Evolutionary conservation across 2,797 vertebrate genomes (phyloP), one percentile per base, ranked within the genome.

Genomic region (Schizopygopsis malacanthus): DNA sequence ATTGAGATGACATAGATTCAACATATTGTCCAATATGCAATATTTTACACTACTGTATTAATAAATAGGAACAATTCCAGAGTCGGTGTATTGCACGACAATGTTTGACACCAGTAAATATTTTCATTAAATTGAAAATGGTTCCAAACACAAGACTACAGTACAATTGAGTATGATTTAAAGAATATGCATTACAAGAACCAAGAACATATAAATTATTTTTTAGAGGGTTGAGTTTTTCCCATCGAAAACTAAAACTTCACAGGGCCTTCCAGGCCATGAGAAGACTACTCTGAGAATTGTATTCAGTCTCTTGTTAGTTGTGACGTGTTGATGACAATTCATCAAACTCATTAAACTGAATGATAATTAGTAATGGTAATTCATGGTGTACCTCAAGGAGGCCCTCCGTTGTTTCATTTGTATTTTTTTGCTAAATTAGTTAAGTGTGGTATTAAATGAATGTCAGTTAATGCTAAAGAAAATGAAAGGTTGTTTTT

Each of bases 121-220:
- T 79, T 65, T 63, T 63, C 39, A 63, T 45, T n/a, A 63, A 45
- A 79, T 6, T 45, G 15, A 63, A 79, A 79, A 45, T 61, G 22
- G 4, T 43, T 25, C 8, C 4, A 1, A 37, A 61, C 4, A n/a
- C 75, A 61, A 25, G 50, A 75, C 10, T 76, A 18, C 28, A 76
- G 52, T 13, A 76, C 16, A 52, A 52, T 6, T 22, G 75, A 13
- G 20, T n/a, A 52, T 16, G 16, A 52, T 79, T 61, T 79, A 41
- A 61, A 41, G 50, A 82, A 71, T 43, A 16, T 4, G 25, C 45
- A 70, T 70, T 67, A 81, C n/a, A 59, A 59, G 16, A 61, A 82
- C 69, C 16, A 59, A 82, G n/a, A 45, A 61, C 69, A 61, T 45
- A 33, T 22, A 72, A 25, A 70, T 25, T 20, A 13, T 33, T 54